A percentile compares a stretch with the other conserved stretches of the same genome.
Conservation (phyloP, 30 jellyfish, hydroid and myxozoan species). For the Aurelia aurita region DNA sequence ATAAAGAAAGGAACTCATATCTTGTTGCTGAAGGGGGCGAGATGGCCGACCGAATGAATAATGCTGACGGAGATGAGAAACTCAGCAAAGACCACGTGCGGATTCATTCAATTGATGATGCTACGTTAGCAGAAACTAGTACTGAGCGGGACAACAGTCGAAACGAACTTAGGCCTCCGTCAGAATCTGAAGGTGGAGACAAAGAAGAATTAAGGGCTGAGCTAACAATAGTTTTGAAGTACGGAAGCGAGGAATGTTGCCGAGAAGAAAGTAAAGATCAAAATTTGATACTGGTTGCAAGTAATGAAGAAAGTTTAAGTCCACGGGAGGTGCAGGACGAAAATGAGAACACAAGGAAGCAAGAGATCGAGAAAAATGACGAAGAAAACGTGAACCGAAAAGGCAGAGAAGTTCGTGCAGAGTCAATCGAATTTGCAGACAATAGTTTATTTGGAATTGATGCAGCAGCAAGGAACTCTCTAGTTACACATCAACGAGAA, state of each 20-base stretch:
- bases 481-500: too few relatives aligned
- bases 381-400: too few relatives aligned
- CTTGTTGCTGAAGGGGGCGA: neutral
- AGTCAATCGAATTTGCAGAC: too few relatives aligned
- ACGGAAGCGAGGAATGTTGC: too few relatives aligned
- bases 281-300: neutral
- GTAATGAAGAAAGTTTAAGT: neutral
- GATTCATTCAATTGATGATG: too few relatives aligned
- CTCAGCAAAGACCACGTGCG: neutral
- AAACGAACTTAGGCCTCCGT: neutral
- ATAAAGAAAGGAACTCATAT: neutral
- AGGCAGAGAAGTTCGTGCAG: too few relatives aligned
- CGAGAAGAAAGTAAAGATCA: too few relatives aligned
- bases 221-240: neutral
- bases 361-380: too few relatives aligned
- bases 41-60: neutral
- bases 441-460: too few relatives aligned
- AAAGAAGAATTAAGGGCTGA: neutral
- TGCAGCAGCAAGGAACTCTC: too few relatives aligned
- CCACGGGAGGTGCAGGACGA: neutral
- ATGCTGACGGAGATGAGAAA: neutral
- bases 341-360: too few relatives aligned
- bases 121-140: too few relatives aligned
- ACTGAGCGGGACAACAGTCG: neutral
- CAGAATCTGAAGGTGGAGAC: neutral